phyloP scores from a whole-genome alignment of 1,140 invertebrate species.

The Papilio aristodemus region DNA sequence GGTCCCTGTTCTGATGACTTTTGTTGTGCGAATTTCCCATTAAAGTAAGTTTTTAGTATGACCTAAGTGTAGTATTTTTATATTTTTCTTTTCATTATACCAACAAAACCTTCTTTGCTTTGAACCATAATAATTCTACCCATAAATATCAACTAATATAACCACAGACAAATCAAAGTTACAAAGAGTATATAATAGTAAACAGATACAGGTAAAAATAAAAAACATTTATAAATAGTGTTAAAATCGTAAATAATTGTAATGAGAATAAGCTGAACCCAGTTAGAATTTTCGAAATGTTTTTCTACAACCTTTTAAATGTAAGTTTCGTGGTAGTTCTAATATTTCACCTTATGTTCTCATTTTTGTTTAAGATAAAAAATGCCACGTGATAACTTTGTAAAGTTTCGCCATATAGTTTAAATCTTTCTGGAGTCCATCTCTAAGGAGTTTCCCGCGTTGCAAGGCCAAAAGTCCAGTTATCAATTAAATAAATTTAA shows the following conservation, averaged over 20 bases:
- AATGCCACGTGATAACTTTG: no score
- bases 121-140: constrained; percentile 48
- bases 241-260: not conserved
- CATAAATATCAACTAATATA: constrained; percentile 43
- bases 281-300: no score
- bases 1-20: constrained; percentile 53
- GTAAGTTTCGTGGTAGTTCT: no score
- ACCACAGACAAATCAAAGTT: constrained; percentile 5
- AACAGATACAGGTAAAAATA: not conserved
- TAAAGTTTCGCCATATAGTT: no score
- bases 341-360: no score
- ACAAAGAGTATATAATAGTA: constrained; percentile 17
- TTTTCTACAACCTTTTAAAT: no score
- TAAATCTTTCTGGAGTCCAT: no score
- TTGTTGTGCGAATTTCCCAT: constrained; percentile 76
- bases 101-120: constrained; percentile 41
- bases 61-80: constrained; percentile 37
- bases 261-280: no score
- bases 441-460: no score
- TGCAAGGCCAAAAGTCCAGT: no score
- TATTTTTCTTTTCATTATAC: constrained; percentile 37
- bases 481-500: no score
- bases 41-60: constrained; percentile 54
- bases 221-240: not conserved
- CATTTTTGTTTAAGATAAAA: no score